These are phyloP conservation scores for Ceryle rudis DNA, from an alignment of 2,797 vertebrate species.

Conservation along the genomic window DNA sequence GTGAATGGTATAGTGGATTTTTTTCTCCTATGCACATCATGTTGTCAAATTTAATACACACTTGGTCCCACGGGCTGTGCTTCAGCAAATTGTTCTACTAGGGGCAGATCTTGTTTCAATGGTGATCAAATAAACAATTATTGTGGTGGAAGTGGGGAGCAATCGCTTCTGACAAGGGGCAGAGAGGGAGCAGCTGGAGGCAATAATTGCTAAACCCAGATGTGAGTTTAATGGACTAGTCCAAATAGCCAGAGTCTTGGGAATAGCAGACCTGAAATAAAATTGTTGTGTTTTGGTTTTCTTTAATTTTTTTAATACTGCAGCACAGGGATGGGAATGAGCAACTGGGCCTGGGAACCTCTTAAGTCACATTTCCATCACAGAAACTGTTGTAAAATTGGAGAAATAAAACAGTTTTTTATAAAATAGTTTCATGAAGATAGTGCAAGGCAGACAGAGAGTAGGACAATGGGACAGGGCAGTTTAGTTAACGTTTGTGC, in stretches of 20 bases:
- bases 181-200: conserved; percentile 48
- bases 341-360: neutral
- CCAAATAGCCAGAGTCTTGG: neutral
- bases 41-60: neutral
- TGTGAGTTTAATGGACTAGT: conserved; percentile 24
- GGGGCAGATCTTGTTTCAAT: conserved; percentile 1
- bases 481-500: neutral
- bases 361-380: neutral
- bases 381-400: neutral
- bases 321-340: neutral
- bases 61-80: neutral
- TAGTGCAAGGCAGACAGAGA: neutral
- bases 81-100: conserved; percentile 23
- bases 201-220: conserved; percentile 47
- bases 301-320: neutral
- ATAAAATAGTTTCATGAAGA: neutral
- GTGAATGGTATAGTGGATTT: neutral
- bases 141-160: conserved; percentile 1
- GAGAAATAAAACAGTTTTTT: neutral
- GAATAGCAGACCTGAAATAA: neutral
- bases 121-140: conserved; percentile 53
- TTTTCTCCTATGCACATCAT: neutral
- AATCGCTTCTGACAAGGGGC: conserved; percentile 51
- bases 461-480: neutral
- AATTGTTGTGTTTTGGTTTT: neutral